Evolutionary conservation across 2,113 vertebrate genomes (phyloP), one percentile per base, ranked within the genome.

Genomic region (Excalfactoria chinensis): DNA sequence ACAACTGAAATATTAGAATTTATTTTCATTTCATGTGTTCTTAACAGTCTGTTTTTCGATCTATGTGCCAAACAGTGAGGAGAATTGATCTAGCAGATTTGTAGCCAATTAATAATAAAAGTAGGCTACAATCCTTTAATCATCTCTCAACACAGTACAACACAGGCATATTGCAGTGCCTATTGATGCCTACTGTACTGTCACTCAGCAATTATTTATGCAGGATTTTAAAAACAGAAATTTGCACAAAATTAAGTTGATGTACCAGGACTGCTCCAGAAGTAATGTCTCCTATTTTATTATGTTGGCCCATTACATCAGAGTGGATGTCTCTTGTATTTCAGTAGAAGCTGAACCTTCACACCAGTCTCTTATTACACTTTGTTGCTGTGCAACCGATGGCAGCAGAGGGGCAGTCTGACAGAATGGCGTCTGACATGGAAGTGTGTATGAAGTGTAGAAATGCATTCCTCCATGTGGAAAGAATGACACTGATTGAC

Each of bases 151-250:
- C 25, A 30, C 6, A 23, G 16, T 8, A 55, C 6, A 51, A 41
- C 14, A 62, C 2, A 68, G 23, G 22, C 23, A 37, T 62, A 62
- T 37, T 40, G 25, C 56, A 58, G 56, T 34, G 19, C 56, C 19
- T 34, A 44, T 34, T 26, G 40, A 62, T 12, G 6, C 7, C 26
- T 19, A 8, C 58, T 55, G 21, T 7, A 13, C 13, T 32, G n/a
- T 15, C 16, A 2, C 1, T 0, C 3, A 3, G 5, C 28, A 34
- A 13, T 43, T 89, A 40, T 35, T 21, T 18, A 35, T 4, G 28
- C 5, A 13, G 3, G 1, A 2, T 40, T 86, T 74, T 35, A 32
- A 64, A 75, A 75, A 44, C 3, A 71, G 5, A 5, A 26, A 13
- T 11, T 30, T 53, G 7, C 13, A 17, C 40, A 7, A 9, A 48